Base-by-base conservation (phyloP, 2,113 vertebrate species). In the Dromaius novaehollandiae region DNA sequence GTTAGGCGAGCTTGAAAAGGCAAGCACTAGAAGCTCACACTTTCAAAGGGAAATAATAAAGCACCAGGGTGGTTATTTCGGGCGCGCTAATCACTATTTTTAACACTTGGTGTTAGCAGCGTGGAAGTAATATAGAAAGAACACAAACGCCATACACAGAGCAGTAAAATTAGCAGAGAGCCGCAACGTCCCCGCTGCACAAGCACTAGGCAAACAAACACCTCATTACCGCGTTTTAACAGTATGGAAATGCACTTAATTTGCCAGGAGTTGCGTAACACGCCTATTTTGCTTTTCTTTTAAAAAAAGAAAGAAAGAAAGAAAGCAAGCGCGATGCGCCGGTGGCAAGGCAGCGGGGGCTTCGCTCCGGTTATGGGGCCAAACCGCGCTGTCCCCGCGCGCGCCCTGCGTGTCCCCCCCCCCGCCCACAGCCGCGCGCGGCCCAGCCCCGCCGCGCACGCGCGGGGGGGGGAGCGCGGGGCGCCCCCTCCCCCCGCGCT, bases 371-470 rank as follows among this genome's bases (percentile, higher is more conserved):
- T 80, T 74, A 79, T 66, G 69, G 12, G 60, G 28, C 65, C 68
- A 77, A 68, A 21, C 73, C 50, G 83, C 0, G 0, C 9, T 58
- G 36, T 77, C 92, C 80, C 89, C 63, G 46, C 53, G 44, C 44
- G 84, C 96, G 82, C 87, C 25, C 74, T 88, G 89, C 94, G 38
- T 8, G 38, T 83, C 80, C 92, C 94, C 97, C 5, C 92, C 91
- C 10, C 38, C 7, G 38, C 38, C 38, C 38, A 38, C 38, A 8
- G 17, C 86, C 79, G 93, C 87, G 65, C 74, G 82, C 2, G 0
- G 42, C 82, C 32, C 6, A 21, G 53, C 25, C 53, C 4, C 53
- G 26, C 24, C 53, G 53, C 53, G 53, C 53, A 55, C 13, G 53
- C 53, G 53, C 53, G 26, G 53, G 53, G 51, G 53, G 51, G 4